phyloP scores from a whole-genome alignment of 2,113 vertebrate genomes.

The Gymnobelideus leadbeateri region DNA sequence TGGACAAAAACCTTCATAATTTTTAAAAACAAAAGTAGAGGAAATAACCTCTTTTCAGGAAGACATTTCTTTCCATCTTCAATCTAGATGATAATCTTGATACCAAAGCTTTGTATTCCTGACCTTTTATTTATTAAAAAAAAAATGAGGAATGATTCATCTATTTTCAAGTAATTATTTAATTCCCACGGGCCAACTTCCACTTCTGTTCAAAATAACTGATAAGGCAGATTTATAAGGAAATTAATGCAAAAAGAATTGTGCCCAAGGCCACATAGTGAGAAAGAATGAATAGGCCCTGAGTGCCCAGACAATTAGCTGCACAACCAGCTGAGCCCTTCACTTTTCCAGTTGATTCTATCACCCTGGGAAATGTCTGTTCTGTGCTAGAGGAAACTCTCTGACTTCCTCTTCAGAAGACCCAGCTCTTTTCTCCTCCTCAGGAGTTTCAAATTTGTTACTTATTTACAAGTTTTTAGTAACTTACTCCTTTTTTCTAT shows the following conservation, averaged over 20 bases:
- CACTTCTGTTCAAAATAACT: not conserved
- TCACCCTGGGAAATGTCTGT: not conserved
- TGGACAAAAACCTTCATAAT: not conserved
- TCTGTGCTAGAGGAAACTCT: not conserved
- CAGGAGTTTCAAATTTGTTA: not conserved
- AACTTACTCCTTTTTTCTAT: not conserved
- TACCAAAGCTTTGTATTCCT: not conserved
- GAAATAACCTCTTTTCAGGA: not conserved
- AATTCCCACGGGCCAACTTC: not conserved
- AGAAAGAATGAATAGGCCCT: not conserved
- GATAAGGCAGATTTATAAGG: not conserved
- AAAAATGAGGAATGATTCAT: not conserved
- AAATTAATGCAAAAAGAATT: slow-evolving; percentile 1
- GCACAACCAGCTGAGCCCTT: not conserved
- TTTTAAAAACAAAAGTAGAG: not conserved
- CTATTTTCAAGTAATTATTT: not conserved
- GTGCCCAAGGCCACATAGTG: not conserved
- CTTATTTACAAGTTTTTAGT: not conserved
- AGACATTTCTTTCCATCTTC: not conserved
- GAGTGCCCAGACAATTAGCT: not conserved
- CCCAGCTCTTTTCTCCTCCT: not conserved
- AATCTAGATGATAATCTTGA: not conserved
- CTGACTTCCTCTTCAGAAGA: not conserved
- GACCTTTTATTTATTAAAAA: not conserved
- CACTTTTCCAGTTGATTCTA: not conserved